Evolutionary conservation across 2,797 vertebrate genomes (phyloP).

Genomic region (Hapalemur alaotrensis): DNA sequence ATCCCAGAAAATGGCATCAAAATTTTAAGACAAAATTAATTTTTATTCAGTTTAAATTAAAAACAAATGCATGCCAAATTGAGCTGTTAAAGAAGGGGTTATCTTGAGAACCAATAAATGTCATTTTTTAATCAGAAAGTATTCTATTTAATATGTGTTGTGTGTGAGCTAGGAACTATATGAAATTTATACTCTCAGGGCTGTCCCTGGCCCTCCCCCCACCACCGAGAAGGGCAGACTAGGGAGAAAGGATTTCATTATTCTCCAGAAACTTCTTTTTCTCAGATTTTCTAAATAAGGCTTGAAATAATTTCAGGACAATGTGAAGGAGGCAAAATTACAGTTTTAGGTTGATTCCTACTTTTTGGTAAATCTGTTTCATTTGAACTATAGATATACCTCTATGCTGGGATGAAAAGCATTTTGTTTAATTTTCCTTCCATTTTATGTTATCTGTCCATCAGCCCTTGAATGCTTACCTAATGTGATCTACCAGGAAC

Average conservation of each 20-base stretch:
- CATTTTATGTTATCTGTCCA: background rate
- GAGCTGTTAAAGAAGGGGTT: slow-evolving; percentile 48
- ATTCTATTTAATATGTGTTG: background rate
- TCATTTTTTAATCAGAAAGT: background rate
- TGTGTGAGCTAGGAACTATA: background rate
- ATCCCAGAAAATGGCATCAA: slow-evolving; percentile 39
- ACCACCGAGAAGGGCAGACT: background rate
- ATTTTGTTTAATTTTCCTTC: slow-evolving; percentile 2
- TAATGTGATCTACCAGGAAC: background rate
- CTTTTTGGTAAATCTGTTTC: background rate
- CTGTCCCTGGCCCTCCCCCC: background rate
- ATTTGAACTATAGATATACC: background rate
- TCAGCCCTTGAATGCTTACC: background rate
- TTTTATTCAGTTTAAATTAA: slow-evolving; percentile 63
- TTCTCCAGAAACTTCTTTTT: background rate
- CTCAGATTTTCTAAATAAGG: background rate
- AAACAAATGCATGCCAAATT: slow-evolving; percentile 65
- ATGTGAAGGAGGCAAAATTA: background rate
- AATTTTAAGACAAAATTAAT: slow-evolving; percentile 64
- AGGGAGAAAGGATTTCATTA: background rate
- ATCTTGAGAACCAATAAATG: slow-evolving; percentile 31
- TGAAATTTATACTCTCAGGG: background rate
- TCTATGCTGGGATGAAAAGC: background rate
- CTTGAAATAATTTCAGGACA: slow-evolving; percentile 22
- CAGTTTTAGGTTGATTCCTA: background rate